A percentile compares a stretch with the other conserved stretches of the same genome.
phyloP scores from a whole-genome alignment of 1,140 invertebrate genomes.

The Delia radicum region DNA sequence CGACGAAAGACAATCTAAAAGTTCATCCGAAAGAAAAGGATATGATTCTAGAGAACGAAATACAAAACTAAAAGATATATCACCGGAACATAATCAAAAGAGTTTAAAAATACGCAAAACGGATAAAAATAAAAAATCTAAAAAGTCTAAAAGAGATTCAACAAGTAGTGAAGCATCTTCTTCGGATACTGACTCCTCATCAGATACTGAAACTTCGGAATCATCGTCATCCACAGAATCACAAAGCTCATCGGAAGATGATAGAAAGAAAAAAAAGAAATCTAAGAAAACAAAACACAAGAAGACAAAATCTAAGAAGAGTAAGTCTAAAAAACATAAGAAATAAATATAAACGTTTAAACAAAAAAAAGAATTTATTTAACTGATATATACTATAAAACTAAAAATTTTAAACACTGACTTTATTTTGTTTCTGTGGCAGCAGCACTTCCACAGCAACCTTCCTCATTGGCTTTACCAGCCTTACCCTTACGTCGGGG shows the following conservation, averaged over 20 bases:
- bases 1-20: not conserved
- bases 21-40: not conserved
- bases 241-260: slow-evolving; percentile 31
- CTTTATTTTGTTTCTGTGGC: slow-evolving; percentile 36
- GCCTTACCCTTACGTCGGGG: slow-evolving; percentile 31
- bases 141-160: slow-evolving; percentile 32
- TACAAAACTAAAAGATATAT: no score
- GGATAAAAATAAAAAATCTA: slow-evolving; percentile 33
- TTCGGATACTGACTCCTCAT: not conserved
- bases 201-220: not conserved
- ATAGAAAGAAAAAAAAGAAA: slow-evolving; percentile 35
- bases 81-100: not conserved
- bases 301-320: slow-evolving; percentile 37
- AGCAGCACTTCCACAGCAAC: slow-evolving; percentile 39
- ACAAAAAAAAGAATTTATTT: slow-evolving; percentile 14
- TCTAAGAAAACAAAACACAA: slow-evolving; percentile 34
- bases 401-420: not conserved
- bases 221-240: slow-evolving; percentile 26
- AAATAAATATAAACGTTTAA: slow-evolving; percentile 32
- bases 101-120: slow-evolving; percentile 26
- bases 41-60: not conserved
- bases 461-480: not conserved
- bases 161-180: slow-evolving; percentile 25
- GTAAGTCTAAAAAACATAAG: slow-evolving; percentile 32
- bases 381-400: not conserved